Percentiles rank a stretch among this genome's conserved stretches.
Evolutionary conservation across 2,888 invertebrate species (phyloP).

Genomic region (Cephus pulcher): DNA sequence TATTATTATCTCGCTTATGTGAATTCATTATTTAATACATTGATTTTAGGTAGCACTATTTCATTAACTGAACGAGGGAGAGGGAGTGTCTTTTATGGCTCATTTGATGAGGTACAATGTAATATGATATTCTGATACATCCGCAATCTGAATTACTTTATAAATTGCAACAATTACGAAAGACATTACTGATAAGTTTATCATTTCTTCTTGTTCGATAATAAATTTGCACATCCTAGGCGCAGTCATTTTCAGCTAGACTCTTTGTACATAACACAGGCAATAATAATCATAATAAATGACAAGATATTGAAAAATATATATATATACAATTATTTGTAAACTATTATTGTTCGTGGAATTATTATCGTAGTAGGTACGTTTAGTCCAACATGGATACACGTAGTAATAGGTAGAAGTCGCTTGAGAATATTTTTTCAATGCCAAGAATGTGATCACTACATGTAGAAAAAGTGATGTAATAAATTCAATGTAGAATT

Average conservation of each 20-base stretch:
- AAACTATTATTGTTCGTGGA: constrained; percentile 13
- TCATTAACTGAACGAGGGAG: background rate
- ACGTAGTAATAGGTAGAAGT: constrained; percentile 20
- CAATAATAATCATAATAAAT: constrained; percentile 15
- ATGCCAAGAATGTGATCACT: constrained; percentile 39
- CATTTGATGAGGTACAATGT: background rate
- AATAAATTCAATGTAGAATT: constrained; percentile 42
- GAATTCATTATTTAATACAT: background rate
- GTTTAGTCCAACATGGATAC: background rate
- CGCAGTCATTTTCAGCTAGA: constrained; percentile 25
- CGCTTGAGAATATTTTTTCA: constrained; percentile 46
- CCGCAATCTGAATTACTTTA: background rate
- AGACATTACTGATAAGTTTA: constrained; percentile 26
- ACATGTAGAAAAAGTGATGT: constrained; percentile 32
- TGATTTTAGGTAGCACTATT: background rate
- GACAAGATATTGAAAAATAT: constrained; percentile 12
- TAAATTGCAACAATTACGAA: constrained; percentile 23
- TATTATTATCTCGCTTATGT: constrained; percentile 9
- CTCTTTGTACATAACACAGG: constrained; percentile 30
- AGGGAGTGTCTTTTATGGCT: background rate
- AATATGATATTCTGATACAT: constrained; percentile 11
- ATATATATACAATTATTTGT: constrained; percentile 11
- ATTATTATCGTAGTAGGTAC: background rate
- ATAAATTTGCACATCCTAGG: constrained; percentile 20
- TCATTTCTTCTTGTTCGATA: constrained; percentile 9